These are phyloP conservation scores for Turdus rufiventris DNA, from an alignment of 2,113 vertebrate genomes.

Conservation along the genomic window DNA sequence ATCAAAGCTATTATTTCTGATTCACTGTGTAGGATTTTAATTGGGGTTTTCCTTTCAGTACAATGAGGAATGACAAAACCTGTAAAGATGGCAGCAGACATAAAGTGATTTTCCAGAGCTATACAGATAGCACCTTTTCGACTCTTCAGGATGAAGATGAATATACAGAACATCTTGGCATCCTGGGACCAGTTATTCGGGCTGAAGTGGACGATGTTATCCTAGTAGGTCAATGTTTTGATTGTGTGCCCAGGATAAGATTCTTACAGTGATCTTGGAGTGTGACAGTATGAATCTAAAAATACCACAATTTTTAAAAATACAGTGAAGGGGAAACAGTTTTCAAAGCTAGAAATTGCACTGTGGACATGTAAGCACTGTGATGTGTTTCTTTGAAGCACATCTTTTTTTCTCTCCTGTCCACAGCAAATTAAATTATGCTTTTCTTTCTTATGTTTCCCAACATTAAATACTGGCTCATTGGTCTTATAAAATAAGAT, in stretches of 20 bases:
- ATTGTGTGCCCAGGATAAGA: background rate
- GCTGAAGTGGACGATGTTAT: conserved; percentile 91
- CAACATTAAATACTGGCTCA: background rate
- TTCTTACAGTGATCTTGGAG: background rate
- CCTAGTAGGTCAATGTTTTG: conserved; percentile 73
- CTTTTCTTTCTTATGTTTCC: background rate
- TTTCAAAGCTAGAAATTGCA: background rate
- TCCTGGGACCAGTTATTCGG: conserved; percentile 90
- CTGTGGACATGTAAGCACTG: background rate
- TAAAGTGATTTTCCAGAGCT: conserved; percentile 86
- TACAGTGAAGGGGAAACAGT: background rate
- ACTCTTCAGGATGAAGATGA: conserved; percentile 79
- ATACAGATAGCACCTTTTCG: conserved; percentile 83
- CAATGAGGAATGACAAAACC: conserved; percentile 17
- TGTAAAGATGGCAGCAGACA: conserved; percentile 60
- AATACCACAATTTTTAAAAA: background rate
- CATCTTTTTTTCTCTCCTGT: background rate
- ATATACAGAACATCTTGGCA: conserved; percentile 86
- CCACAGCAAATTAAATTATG: background rate
- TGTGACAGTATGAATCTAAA: background rate
- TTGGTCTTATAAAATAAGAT: background rate
- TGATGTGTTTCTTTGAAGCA: background rate
- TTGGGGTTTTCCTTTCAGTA: conserved; percentile 44
- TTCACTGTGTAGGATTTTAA: background rate
- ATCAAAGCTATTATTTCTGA: background rate